phyloP scores from a whole-genome alignment of 23 tunicate species.

The Pegea sp. region DNA sequence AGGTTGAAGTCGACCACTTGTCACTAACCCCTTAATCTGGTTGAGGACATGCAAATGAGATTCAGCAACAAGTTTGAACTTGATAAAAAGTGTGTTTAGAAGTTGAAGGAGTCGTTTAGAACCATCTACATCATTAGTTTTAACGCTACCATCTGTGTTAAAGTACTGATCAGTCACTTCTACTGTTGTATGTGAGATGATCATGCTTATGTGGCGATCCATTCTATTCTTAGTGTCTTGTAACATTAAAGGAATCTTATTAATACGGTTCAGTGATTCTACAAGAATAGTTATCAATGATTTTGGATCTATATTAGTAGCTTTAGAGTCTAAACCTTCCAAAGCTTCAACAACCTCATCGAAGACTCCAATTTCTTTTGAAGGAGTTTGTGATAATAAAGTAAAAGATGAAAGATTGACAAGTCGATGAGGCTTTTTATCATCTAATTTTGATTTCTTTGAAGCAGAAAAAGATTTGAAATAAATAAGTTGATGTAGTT shows the following conservation, averaged over 20 bases:
- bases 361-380: conserved; percentile 23
- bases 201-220: conserved; percentile 69
- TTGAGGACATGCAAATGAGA: conserved; percentile 49
- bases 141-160: conserved; percentile 10
- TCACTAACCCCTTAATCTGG: conserved; percentile 3
- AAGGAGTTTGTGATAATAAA: conserved; percentile 6
- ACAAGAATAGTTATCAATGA: conserved; percentile 52
- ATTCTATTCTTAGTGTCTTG: conserved; percentile 49
- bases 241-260: conserved; percentile 40
- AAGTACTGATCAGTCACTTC: conserved; percentile 68
- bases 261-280: conserved; percentile 28
- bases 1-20: not conserved
- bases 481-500: conserved; percentile 68
- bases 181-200: conserved; percentile 73
- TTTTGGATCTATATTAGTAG: conserved; percentile 33
- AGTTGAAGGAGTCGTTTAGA: conserved; percentile 62
- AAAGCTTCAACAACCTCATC: conserved; percentile 15
- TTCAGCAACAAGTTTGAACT: conserved; percentile 51
- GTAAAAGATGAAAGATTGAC: not conserved
- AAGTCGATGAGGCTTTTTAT: not conserved
- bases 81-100: conserved; percentile 40
- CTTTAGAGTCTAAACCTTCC: conserved; percentile 35
- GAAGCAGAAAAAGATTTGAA: conserved; percentile 17
- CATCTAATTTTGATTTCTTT: not conserved
- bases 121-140: conserved; percentile 9